Base-by-base conservation (phyloP, 2,113 vertebrate genomes). In the Eleginops maclovinus region DNA sequence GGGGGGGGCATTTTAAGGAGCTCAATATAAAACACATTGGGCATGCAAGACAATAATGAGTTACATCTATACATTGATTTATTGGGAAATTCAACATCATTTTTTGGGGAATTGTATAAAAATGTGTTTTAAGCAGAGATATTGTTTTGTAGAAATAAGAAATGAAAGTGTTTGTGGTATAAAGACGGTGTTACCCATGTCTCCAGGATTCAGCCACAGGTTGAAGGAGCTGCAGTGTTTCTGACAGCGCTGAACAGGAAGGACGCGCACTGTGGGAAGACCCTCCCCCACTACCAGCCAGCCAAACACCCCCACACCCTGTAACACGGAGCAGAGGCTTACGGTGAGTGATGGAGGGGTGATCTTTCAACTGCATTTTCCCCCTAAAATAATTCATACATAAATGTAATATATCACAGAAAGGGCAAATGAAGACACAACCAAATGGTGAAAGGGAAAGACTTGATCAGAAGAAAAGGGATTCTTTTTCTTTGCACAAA, bases 221-320 rank as follows among this genome's bases (percentile, higher is more conserved):
- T 93, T 92, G 78, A 94, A 95, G 77, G 93, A 94, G 87, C 92
- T 92, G 87, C 94, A 95, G 82, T 92, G 93, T 72, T 88, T 93
- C 75, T 92, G 91, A 60, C 94, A 95, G 71, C 77, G 90, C 2
- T 91, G 90, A 22, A 95, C 88, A 0, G 94, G 93, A 56, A 93
- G 79, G 24, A 95, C 91, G 56, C 88, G 83, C 3, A 95, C 91
- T 0, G 85, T 90, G 0, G 93, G 93, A 26, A 90, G 81, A 0
- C 94, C 94, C 13, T 94, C 92, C 0, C 93, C 93, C 16, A 95
- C 92, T 79, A 95, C 91, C 83, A 95, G 68, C 93, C 93, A 94
- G 15, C 91, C 93, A 54, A 87, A 65, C 59, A 94, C 89, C 36
- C 75, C 62, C 16, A 90, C 84, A 0, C 89, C 92, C 94, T 95